These are phyloP conservation scores for Rhadina sibilatrix DNA, from an alignment of 2,113 vertebrate species.

Conservation along the genomic window DNA sequence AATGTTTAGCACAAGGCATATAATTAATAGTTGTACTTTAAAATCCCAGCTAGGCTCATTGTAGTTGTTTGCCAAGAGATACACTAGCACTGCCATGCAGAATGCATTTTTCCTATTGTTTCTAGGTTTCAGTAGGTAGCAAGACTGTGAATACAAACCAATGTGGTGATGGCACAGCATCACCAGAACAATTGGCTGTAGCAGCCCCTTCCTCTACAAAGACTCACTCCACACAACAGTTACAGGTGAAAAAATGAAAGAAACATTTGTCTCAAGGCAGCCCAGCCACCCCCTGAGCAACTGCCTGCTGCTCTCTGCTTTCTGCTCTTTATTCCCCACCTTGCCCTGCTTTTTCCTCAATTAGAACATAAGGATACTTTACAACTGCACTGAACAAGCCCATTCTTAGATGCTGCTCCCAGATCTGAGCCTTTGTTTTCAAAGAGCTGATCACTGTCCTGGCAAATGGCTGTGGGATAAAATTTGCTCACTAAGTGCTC, in stretches of 20 bases:
- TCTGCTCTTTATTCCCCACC: not conserved
- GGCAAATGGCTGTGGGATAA: not conserved
- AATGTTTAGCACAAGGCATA: slow-evolving; percentile 60
- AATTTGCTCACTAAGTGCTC: not conserved
- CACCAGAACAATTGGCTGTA: not conserved
- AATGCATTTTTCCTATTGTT: not conserved
- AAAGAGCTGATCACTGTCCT: not conserved
- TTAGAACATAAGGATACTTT: not conserved
- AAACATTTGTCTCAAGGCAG: not conserved
- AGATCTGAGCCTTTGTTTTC: not conserved
- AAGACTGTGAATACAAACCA: not conserved
- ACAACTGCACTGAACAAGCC: not conserved
- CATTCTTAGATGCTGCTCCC: not conserved
- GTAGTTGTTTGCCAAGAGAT: slow-evolving; percentile 43
- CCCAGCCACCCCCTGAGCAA: not conserved
- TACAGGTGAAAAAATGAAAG: not conserved
- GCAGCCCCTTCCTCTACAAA: not conserved
- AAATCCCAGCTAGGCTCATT: slow-evolving; percentile 35
- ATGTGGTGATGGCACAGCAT: fast-evolving
- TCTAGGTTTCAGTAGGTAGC: not conserved
- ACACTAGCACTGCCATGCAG: not conserved
- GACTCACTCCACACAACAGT: not conserved
- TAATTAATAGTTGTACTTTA: slow-evolving; percentile 64
- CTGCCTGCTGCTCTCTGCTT: not conserved
- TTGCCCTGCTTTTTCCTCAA: not conserved